Conservation (phyloP, 2,888 invertebrate genomes). For the Hypselothyrea guttata region DNA sequence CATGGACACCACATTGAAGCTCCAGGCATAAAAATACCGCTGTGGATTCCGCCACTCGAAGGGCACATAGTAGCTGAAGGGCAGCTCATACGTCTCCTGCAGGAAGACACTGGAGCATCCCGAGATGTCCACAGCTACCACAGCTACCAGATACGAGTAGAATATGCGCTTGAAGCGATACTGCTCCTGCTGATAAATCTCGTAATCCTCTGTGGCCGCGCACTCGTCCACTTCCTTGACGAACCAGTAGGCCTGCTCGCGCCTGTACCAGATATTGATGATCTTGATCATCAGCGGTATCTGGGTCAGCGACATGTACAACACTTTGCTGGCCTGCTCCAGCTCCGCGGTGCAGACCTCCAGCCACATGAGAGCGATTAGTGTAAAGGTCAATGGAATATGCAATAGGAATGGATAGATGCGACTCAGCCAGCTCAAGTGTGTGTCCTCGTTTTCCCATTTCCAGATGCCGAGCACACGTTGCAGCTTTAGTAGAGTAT, state of each 20-base stretch:
- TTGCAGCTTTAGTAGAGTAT: conserved; percentile 17
- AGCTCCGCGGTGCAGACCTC: conserved; percentile 51
- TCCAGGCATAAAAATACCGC: conserved; percentile 62
- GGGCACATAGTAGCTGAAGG: conserved; percentile 74
- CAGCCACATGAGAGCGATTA: conserved; percentile 56
- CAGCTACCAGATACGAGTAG: conserved; percentile 40
- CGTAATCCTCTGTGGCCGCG: conserved; percentile 31
- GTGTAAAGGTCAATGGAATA: conserved; percentile 54
- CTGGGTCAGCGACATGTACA: conserved; percentile 67
- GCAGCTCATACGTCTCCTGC: conserved; percentile 56
- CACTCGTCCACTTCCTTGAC: conserved; percentile 38
- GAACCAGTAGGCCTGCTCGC: conserved; percentile 30
- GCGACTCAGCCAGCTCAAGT: conserved; percentile 10
- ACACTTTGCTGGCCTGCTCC: conserved; percentile 52
- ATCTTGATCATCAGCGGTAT: conserved; percentile 54
- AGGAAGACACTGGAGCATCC: conserved; percentile 44
- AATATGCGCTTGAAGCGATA: conserved; percentile 45
- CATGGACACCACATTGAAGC: conserved; percentile 65
- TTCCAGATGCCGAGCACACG: conserved; percentile 49
- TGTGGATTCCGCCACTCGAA: conserved; percentile 67
- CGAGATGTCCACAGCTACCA: conserved; percentile 22
- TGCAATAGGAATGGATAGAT: conserved; percentile 49
- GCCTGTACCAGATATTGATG: conserved; percentile 57
- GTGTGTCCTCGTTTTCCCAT: conserved; percentile 13
- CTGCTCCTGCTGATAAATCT: conserved; percentile 43